phyloP scores from a whole-genome alignment of 2,888 invertebrate species.

The Tromatobia lineatoria region DNA sequence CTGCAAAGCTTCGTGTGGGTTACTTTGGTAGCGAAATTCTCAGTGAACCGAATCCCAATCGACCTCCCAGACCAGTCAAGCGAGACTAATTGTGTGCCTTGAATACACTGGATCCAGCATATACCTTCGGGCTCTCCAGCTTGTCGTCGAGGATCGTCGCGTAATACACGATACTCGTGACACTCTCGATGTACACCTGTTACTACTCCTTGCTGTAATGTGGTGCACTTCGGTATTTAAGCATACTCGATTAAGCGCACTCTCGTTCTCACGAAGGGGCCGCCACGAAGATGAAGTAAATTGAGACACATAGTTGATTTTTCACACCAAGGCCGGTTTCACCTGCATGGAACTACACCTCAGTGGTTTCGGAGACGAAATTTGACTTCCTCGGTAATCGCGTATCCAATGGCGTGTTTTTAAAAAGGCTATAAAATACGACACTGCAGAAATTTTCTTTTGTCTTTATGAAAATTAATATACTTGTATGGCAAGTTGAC shows the following conservation, averaged over 20 bases:
- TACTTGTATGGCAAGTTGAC: too few species aligned
- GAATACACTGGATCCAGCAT: conserved; percentile 52
- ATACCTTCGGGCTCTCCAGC: conserved; percentile 31
- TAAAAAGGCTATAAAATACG: too few species aligned
- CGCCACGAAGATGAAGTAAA: conserved; percentile 53
- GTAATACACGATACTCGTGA: conserved; percentile 57
- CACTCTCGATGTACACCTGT: conserved; percentile 65
- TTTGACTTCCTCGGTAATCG: not conserved
- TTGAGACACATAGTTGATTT: conserved; percentile 50
- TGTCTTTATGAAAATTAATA: too few species aligned
- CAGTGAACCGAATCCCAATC: conserved; percentile 55
- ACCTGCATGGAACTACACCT: conserved; percentile 55
- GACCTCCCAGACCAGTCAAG: conserved; percentile 63
- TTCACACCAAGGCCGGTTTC: conserved; percentile 55
- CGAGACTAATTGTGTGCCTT: conserved; percentile 56
- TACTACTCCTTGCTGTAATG: conserved; percentile 30
- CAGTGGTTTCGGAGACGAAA: conserved; percentile 45
- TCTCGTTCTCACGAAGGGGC: conserved; percentile 44
- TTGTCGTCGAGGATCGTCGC: conserved; percentile 29
- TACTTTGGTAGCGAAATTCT: conserved; percentile 18
- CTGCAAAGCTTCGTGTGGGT: not conserved
- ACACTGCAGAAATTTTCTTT: too few species aligned
- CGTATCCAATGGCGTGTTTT: not conserved
- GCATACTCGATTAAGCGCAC: conserved; percentile 46
- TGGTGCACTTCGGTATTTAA: conserved; percentile 45